These are phyloP conservation scores for Bombyx mori DNA, from an alignment of 1,140 invertebrate species.

Conservation along the genomic window ASM3026992v2 NC_085107.1:11660001-11660500, in stretches of 20 bases:
- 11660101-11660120: slow-evolving; percentile 39
- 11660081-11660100: slow-evolving; percentile 21
- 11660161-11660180: slow-evolving; percentile 44
- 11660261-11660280: slow-evolving; percentile 23
- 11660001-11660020: too few relatives aligned
- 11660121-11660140: slow-evolving; percentile 59
- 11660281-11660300: slow-evolving; percentile 16
- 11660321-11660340: not conserved
- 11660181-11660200: slow-evolving; percentile 46
- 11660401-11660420: too few relatives aligned
- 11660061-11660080: too few relatives aligned
- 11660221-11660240: slow-evolving; percentile 53
- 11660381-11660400: too few relatives aligned
- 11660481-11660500: too few relatives aligned
- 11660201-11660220: slow-evolving; percentile 50
- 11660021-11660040: too few relatives aligned
- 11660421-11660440: too few relatives aligned
- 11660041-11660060: too few relatives aligned
- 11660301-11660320: slow-evolving; percentile 19
- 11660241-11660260: slow-evolving; percentile 61
- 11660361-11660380: too few relatives aligned
- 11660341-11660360: too few relatives aligned
- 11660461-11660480: too few relatives aligned
- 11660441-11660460: too few relatives aligned
- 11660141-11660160: slow-evolving; percentile 49